Base-by-base conservation (phyloP, 2,888 invertebrate genomes). In the Andricus curvator region DNA sequence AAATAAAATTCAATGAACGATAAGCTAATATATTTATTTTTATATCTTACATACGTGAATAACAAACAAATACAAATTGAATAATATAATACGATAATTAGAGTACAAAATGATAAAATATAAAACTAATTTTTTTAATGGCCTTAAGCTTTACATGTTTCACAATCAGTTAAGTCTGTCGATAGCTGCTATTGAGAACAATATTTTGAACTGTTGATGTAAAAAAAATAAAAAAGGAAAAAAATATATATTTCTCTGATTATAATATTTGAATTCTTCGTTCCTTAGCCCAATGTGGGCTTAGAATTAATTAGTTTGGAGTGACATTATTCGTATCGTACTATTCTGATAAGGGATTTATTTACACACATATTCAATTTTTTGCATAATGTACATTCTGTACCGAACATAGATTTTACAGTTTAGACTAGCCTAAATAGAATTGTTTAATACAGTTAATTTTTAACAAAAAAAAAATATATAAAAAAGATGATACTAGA, bases 11-110 rank as follows among this genome's bases (percentile, higher is more conserved):
- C 13, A 60, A 67, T 67, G 22, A 67, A 44, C 67, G 17, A 37
- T 11, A 67, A 67, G 41, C n/a, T 67, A 67, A 44, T 67, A 67
- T 67, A 22, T 67, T 44, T 41, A 41, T 67, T 44, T 67, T 44
- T 37, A 44, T 22, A 67, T 41, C 22, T n/a, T 67, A 67, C 41
- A 41, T 67, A 67, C 67, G 22, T 22, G 60, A 13, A 60, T 60
- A 67, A 67, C 41, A 22, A 67, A 41, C 11, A 2, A 67, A 41
- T 67, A 67, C 37, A 67, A 67, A 44, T 41, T 67, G 22, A 44
- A 29, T 66, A 37, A 66, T 33, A 41, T 22, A 37, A 41, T 67
- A 33, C 41, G 22, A 41, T 67, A 67, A 67, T 13, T 22, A 4
- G n/a, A n/a, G 6, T 22, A 60, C 60, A 60, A 60, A 11, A n/a